Evolutionary conservation across 2,888 invertebrate species (phyloP).

Genomic region (Eucriotettix oculatus): DNA sequence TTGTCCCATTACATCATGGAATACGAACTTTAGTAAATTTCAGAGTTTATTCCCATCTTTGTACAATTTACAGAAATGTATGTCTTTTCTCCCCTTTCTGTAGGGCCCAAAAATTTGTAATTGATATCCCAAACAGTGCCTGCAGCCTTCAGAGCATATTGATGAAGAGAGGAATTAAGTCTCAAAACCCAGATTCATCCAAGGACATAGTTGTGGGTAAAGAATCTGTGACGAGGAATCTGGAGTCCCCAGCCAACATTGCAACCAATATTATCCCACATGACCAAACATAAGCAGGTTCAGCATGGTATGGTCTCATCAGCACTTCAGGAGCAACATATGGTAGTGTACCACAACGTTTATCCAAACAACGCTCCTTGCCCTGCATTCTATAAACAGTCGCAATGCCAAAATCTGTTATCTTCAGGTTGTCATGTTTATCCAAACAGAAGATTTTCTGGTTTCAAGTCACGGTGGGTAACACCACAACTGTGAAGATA

Average conservation of each 20-base stretch:
- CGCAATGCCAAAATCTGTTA: constrained; percentile 97
- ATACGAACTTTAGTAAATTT: too few species aligned
- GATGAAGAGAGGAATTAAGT: too few species aligned
- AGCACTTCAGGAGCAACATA: constrained; percentile 93
- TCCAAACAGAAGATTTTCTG: constrained; percentile 90
- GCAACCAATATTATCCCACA: constrained; percentile 89
- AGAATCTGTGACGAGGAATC: too few species aligned
- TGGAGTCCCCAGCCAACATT: constrained; percentile 86
- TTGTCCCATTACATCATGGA: too few species aligned
- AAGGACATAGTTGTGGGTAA: too few species aligned
- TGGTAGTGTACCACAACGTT: constrained; percentile 79
- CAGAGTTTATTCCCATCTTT: too few species aligned
- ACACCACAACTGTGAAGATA: constrained; percentile 82
- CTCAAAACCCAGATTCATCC: too few species aligned
- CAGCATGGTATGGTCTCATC: constrained; percentile 56
- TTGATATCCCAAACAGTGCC: too few species aligned
- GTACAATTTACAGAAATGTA: too few species aligned
- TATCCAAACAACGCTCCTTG: constrained; percentile 47
- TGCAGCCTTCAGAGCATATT: too few species aligned
- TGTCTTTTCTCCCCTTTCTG: too few species aligned
- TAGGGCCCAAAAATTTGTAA: too few species aligned
- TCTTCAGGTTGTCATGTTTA: constrained; percentile 70
- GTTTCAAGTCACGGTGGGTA: constrained; percentile 90
- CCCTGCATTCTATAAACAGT: constrained; percentile 55
- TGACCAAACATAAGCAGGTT: constrained; percentile 92